phyloP scores from a whole-genome alignment of 2,797 vertebrate genomes.

The Balearica regulorum region DNA sequence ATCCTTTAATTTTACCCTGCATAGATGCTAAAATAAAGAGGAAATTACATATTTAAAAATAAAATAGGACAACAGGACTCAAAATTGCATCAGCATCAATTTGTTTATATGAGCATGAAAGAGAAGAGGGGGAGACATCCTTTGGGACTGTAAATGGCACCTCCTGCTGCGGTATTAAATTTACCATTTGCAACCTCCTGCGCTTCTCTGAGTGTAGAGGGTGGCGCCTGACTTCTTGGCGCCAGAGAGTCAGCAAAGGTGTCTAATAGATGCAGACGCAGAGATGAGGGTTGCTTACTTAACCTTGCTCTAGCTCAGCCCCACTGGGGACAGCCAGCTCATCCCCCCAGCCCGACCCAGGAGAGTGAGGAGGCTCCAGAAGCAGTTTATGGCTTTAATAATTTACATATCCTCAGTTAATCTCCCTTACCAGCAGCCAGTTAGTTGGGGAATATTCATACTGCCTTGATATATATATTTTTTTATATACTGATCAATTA shows the following conservation, averaged over 20 bases:
- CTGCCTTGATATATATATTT: constrained; percentile 41
- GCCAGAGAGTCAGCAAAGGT: constrained; percentile 53
- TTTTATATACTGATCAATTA: constrained; percentile 70
- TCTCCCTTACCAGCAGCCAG: constrained; percentile 73
- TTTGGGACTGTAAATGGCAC: constrained; percentile 66
- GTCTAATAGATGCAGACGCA: constrained; percentile 33
- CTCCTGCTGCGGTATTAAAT: constrained; percentile 72
- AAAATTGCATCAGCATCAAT: constrained; percentile 68
- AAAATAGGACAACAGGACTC: constrained; percentile 42
- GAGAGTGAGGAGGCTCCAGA: constrained; percentile 56
- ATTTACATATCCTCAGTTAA: constrained; percentile 78
- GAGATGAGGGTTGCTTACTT: constrained; percentile 31
- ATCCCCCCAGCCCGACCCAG: constrained; percentile 22
- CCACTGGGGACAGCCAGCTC: not conserved
- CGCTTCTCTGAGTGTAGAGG: constrained; percentile 31
- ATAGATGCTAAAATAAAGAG: constrained; percentile 14
- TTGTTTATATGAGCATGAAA: constrained; percentile 69
- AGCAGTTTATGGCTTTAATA: constrained; percentile 77
- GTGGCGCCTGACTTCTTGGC: constrained; percentile 63
- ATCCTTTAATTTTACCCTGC: constrained; percentile 36
- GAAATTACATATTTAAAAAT: constrained; percentile 47
- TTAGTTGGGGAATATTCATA: constrained; percentile 61
- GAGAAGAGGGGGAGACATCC: constrained; percentile 62
- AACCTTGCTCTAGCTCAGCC: constrained; percentile 30
- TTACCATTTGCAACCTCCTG: constrained; percentile 65